A percentile compares a stretch with the other conserved stretches of the same genome.
phyloP scores from a whole-genome alignment of 2,113 vertebrate species.

The Ceuthmochares aereus region DNA sequence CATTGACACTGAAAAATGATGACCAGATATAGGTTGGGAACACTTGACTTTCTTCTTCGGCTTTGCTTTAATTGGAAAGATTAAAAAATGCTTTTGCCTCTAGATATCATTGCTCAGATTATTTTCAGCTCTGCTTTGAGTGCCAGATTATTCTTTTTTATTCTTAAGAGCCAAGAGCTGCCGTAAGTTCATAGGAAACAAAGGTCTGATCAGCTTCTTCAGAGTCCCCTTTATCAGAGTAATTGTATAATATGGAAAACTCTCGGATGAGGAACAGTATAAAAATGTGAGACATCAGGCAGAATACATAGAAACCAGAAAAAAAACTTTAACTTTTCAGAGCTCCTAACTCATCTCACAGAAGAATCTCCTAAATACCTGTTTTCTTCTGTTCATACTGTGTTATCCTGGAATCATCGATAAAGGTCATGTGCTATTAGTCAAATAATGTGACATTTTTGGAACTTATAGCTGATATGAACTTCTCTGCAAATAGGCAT shows the following conservation, averaged over 20 bases:
- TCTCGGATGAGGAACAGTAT: not conserved
- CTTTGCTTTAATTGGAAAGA: not conserved
- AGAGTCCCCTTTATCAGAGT: not conserved
- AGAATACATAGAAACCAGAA: not conserved
- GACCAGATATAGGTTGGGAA: not conserved
- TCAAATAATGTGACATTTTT: not conserved
- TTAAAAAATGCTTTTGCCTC: not conserved
- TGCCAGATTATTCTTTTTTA: not conserved
- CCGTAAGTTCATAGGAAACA: not conserved
- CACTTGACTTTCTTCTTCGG: not conserved
- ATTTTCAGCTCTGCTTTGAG: not conserved
- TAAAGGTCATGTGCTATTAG: not conserved
- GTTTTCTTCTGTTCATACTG: not conserved
- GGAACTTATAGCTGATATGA: not conserved
- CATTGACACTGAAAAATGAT: not conserved
- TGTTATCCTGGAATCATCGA: not conserved
- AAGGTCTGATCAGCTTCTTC: not conserved
- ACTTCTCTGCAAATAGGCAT: not conserved
- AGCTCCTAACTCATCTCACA: not conserved
- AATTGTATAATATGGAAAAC: rapidly evolving
- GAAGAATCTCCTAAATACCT: not conserved
- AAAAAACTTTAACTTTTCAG: rapidly evolving
- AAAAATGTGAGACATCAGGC: not conserved
- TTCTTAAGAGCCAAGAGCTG: not conserved
- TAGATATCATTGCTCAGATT: not conserved